Evolutionary conservation across 2,113 vertebrate species (phyloP).

Genomic region (Balaenoptera acutorostrata): DNA sequence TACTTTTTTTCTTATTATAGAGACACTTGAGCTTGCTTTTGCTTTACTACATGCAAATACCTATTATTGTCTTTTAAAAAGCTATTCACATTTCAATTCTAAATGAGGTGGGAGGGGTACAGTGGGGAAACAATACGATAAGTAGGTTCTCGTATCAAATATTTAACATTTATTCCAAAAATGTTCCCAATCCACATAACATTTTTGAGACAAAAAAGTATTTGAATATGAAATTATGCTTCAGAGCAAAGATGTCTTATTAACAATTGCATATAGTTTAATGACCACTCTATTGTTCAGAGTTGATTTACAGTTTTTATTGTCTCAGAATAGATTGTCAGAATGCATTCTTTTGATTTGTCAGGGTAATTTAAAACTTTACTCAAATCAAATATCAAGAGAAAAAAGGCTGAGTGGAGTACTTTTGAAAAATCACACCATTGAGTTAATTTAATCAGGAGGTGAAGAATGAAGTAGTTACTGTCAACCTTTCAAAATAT

Average conservation of each 20-base stretch:
- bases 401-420: neutral
- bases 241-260: neutral
- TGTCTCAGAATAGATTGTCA: slow-evolving; percentile 47
- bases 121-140: neutral
- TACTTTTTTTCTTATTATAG: neutral
- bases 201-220: neutral
- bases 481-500: neutral
- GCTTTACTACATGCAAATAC: neutral
- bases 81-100: neutral
- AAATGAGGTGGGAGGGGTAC: neutral
- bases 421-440: neutral
- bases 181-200: neutral
- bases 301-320: slow-evolving; percentile 9
- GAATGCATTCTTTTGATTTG: slow-evolving; percentile 41
- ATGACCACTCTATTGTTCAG: slow-evolving; percentile 20
- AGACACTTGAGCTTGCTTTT: neutral
- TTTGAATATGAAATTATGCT: slow-evolving; percentile 25
- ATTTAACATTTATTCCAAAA: neutral
- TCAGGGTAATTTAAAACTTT: slow-evolving; percentile 31
- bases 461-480: neutral
- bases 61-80: neutral
- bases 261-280: slow-evolving; percentile 21
- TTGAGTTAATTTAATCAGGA: slow-evolving; percentile 19
- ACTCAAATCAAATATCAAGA: neutral
- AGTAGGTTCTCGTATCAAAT: neutral